Percentiles rank a stretch among this genome's conserved stretches.
phyloP scores from a whole-genome alignment of 2,797 vertebrate genomes.

The Dermochelys coriacea region DNA sequence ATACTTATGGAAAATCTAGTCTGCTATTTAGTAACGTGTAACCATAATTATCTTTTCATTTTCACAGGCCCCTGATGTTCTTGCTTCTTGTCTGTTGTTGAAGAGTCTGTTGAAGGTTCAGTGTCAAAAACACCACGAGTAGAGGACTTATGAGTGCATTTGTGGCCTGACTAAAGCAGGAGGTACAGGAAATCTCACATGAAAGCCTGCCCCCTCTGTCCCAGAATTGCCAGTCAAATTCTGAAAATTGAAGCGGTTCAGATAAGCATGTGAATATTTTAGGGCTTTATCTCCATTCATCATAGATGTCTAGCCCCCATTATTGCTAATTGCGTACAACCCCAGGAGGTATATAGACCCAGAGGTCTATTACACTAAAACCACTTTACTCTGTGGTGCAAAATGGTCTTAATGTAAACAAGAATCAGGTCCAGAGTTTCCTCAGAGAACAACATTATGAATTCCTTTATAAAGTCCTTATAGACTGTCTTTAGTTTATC shows the following conservation, averaged over 20 bases:
- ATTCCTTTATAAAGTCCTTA: slow-evolving; percentile 8
- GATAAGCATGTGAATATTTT: accelerated
- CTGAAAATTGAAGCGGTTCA: not conserved
- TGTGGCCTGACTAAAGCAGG: not conserved
- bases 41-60: not conserved
- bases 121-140: not conserved
- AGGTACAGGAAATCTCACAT: not conserved
- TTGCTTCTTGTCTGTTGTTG: not conserved
- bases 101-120: not conserved
- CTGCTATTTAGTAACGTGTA: not conserved
- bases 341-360: accelerated
- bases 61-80: not conserved
- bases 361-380: not conserved
- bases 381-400: not conserved
- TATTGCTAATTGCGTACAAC: not conserved
- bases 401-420: not conserved
- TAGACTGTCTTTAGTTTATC: slow-evolving; percentile 5
- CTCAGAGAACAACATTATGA: slow-evolving; percentile 27
- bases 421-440: slow-evolving; percentile 28
- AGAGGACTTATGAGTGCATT: not conserved
- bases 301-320: not conserved
- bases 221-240: too few relatives aligned
- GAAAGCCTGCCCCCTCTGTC: too few relatives aligned
- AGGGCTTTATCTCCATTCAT: not conserved
- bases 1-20: not conserved